phyloP scores from a whole-genome alignment of 1,140 invertebrate species.

The Kradibia gibbosae region DNA sequence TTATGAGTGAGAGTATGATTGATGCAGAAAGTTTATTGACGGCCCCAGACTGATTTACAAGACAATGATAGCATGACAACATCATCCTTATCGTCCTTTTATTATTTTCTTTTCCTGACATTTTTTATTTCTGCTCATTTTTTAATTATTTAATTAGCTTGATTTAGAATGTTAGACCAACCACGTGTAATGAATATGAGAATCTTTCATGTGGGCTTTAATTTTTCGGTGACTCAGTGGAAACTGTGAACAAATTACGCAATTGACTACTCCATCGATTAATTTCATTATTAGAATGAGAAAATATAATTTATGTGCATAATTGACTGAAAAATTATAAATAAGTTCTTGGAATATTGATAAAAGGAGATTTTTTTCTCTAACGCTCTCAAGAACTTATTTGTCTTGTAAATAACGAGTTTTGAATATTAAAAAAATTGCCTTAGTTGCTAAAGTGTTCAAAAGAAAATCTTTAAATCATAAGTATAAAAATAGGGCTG shows the following conservation, averaged over 20 bases:
- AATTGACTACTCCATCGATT: background rate
- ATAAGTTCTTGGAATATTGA: background rate
- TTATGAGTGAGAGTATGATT: conserved; percentile 66
- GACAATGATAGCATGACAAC: background rate
- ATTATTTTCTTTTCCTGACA: background rate
- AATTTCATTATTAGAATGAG: background rate
- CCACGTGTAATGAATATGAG: background rate
- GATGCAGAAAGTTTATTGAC: conserved; percentile 68
- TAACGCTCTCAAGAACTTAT: background rate
- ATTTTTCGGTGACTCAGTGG: background rate
- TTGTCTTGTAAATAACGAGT: conserved; percentile 6
- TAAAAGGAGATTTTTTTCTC: background rate
- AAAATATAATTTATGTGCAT: background rate
- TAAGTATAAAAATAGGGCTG: background rate
- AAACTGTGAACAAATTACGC: background rate
- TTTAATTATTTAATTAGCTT: background rate
- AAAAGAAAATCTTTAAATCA: background rate
- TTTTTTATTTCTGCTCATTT: background rate
- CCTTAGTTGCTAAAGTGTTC: background rate
- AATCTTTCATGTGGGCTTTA: background rate
- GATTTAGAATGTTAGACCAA: background rate
- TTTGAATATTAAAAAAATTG: background rate
- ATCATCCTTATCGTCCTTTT: background rate
- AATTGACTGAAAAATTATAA: background rate
- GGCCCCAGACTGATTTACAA: conserved; percentile 62